These are phyloP conservation scores for Athalia circularis DNA, from an alignment of 2,888 invertebrate species.

Conservation along the genomic window DNA sequence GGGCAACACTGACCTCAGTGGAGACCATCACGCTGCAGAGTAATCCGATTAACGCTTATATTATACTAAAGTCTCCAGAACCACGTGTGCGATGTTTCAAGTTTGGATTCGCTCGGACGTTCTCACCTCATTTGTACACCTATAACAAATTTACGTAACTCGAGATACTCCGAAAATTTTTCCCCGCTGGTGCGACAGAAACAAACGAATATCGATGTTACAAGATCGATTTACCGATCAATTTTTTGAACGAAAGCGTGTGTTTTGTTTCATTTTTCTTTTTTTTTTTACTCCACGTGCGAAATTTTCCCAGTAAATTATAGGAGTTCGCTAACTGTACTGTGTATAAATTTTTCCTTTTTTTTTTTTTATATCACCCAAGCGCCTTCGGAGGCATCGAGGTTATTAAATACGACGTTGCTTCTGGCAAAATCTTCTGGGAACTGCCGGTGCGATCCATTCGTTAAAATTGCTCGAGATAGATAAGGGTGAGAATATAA, in stretches of 20 bases:
- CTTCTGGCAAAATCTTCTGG: too few relatives aligned
- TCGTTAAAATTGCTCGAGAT: too few relatives aligned
- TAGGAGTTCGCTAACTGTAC: background rate
- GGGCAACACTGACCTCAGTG: constrained; percentile 42
- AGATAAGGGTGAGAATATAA: too few relatives aligned
- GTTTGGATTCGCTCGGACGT: constrained; percentile 21
- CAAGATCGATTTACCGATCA: too few relatives aligned
- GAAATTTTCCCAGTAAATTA: too few relatives aligned
- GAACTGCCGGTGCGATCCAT: too few relatives aligned
- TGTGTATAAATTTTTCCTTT: background rate
- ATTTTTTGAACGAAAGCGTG: background rate
- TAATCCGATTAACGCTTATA: constrained; percentile 33
- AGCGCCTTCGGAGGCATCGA: background rate
- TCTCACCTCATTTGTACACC: background rate
- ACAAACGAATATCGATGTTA: background rate
- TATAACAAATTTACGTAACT: background rate
- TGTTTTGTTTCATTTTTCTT: background rate
- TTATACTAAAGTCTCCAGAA: constrained; percentile 25
- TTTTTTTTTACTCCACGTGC: background rate
- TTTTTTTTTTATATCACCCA: background rate
- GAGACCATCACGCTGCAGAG: constrained; percentile 37
- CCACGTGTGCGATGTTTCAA: constrained; percentile 39
- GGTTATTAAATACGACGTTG: too few relatives aligned
- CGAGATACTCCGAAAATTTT: background rate
- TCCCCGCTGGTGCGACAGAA: too few relatives aligned